A percentile compares a stretch with the other conserved stretches of the same genome.
These are phyloP conservation scores for Rostratula benghalensis DNA, from an alignment of 2,113 vertebrate species.

Conservation along the genomic window DNA sequence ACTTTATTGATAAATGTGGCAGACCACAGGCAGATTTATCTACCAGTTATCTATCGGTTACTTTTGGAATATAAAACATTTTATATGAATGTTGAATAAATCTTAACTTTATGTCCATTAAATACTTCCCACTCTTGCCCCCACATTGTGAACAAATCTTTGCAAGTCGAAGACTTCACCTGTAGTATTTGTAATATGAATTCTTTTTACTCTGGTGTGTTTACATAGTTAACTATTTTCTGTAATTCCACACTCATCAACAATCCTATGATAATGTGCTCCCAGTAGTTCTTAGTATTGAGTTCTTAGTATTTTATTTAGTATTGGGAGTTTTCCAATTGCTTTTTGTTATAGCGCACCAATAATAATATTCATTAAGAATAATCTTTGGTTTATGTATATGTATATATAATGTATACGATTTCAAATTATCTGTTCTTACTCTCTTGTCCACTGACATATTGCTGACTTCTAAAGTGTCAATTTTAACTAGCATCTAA, in stretches of 20 bases:
- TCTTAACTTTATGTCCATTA: neutral
- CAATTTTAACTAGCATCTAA: neutral
- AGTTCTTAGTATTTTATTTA: neutral
- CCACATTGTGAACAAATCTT: neutral
- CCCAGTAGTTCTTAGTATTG: neutral
- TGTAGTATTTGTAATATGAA: neutral
- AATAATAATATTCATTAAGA: neutral
- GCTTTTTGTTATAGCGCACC: neutral
- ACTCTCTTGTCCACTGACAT: neutral
- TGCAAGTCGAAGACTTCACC: neutral
- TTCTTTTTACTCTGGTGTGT: neutral
- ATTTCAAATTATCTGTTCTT: conserved; percentile 16
- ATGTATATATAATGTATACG: neutral
- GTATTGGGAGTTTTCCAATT: neutral
- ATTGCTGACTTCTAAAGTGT: neutral
- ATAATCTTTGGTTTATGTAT: neutral
- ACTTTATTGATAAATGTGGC: neutral
- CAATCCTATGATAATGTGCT: neutral
- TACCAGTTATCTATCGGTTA: no score
- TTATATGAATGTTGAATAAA: neutral
- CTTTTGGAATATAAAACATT: neutral
- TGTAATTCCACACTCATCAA: neutral
- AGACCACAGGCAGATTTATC: neutral
- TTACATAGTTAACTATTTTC: neutral
- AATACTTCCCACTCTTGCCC: neutral